phyloP scores from a whole-genome alignment of 1,140 invertebrate genomes.

The Bombus vancouverensis region DNA sequence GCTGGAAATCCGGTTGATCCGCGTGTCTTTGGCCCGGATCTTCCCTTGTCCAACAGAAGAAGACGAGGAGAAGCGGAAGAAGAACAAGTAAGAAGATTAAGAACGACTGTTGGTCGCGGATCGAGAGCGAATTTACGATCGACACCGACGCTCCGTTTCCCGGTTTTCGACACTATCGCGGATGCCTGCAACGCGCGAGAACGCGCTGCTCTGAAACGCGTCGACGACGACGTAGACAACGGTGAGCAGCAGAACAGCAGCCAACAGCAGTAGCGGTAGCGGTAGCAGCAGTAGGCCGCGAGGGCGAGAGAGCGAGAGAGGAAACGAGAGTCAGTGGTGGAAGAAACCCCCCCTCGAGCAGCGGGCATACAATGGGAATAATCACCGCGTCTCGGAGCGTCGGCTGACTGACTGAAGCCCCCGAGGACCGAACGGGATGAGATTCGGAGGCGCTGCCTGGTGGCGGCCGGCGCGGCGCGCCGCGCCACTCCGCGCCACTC shows the following conservation, averaged over 20 bases:
- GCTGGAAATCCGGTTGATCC: conserved; percentile 11
- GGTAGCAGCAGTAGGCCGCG: conserved; percentile 17
- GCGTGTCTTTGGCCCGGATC: conserved; percentile 4
- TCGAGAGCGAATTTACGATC: conserved; percentile 1
- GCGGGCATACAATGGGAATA: conserved; percentile 77
- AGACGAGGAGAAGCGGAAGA: neutral
- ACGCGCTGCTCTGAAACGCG: conserved; percentile 51
- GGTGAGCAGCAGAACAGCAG: neutral
- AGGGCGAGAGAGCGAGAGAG: conserved; percentile 56
- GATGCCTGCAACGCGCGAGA: neutral
- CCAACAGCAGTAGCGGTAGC: neutral
- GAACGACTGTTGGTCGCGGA: neutral
- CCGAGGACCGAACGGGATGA: conserved; percentile 71
- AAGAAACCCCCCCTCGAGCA: conserved; percentile 57
- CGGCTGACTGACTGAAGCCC: conserved; percentile 78
- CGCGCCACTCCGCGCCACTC: conserved; percentile 16
- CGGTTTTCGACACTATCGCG: conserved; percentile 47
- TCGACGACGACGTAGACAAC: conserved; percentile 6
- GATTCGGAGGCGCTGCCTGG: conserved; percentile 73
- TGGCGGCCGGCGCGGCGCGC: conserved; percentile 57
- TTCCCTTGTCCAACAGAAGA: neutral
- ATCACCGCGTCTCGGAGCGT: conserved; percentile 76
- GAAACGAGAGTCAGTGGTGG: conserved; percentile 53
- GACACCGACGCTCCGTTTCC: conserved; percentile 45
- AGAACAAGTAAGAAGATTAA: neutral